Conservation (phyloP, 2,888 invertebrate genomes). For the Lasioglossum pauxillum region DNA sequence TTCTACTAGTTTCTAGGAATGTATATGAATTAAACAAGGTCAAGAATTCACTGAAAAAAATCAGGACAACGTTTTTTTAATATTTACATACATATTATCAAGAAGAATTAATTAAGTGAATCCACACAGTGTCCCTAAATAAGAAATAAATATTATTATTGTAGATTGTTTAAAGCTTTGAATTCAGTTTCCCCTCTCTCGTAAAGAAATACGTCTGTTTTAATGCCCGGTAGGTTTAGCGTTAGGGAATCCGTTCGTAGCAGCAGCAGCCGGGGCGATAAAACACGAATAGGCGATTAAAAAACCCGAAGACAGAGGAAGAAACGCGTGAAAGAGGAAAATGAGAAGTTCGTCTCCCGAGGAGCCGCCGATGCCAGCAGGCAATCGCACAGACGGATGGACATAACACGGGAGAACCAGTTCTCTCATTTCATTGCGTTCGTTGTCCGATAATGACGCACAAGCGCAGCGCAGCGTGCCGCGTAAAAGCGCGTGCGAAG, state of each 20-base stretch:
- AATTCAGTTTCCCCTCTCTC: not conserved
- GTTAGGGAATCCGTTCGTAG: not conserved
- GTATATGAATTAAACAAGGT: too few relatives aligned
- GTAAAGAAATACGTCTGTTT: not conserved
- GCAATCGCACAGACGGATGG: constrained; percentile 68
- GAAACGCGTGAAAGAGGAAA: constrained; percentile 25
- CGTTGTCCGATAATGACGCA: constrained; percentile 85
- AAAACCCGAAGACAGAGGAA: not conserved
- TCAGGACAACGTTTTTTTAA: too few relatives aligned
- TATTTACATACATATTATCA: too few relatives aligned
- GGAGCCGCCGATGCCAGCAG: constrained; percentile 68
- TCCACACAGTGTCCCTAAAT: too few relatives aligned
- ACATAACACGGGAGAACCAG: constrained; percentile 83
- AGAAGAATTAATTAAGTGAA: too few relatives aligned
- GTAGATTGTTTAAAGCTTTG: too few relatives aligned
- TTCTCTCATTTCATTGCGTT: constrained; percentile 85
- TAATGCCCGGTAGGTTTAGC: not conserved
- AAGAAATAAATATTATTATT: too few relatives aligned
- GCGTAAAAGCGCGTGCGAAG: constrained; percentile 64
- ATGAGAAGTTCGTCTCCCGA: constrained; percentile 39
- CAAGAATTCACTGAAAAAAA: too few relatives aligned
- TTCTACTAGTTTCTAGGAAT: not conserved
- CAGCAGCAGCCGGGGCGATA: not conserved
- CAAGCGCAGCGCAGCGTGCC: constrained; percentile 67
- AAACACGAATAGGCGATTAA: constrained; percentile 3